phyloP scores from a whole-genome alignment of 30 jellyfish, hydroid and myxozoan species.

The Cassiopea xamachana region DNA sequence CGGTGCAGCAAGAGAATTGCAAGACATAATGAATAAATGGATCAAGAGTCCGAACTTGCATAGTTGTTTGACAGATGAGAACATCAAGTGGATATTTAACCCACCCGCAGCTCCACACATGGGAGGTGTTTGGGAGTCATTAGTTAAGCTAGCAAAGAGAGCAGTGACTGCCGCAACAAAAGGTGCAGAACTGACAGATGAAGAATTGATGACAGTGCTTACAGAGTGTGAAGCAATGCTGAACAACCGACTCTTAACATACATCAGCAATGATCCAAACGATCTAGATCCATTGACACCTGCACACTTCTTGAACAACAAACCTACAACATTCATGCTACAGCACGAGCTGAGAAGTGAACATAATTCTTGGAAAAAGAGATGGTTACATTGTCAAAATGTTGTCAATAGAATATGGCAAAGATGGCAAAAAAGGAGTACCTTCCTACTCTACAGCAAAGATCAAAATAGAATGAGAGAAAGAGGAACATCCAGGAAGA shows the following conservation, averaged over 20 bases:
- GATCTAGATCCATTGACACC: constrained; percentile 49
- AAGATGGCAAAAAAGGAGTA: constrained; percentile 44
- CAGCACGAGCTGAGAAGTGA: constrained; percentile 29
- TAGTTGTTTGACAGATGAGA: not conserved
- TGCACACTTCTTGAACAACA: constrained; percentile 6
- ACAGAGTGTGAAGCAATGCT: constrained; percentile 40
- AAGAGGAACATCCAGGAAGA: constrained; percentile 35
- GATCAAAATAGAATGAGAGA: constrained; percentile 28
- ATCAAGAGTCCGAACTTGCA: not conserved
- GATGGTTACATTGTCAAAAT: constrained; percentile 20
- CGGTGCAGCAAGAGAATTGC: not conserved
- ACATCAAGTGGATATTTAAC: not conserved
- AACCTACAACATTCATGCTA: constrained; percentile 14
- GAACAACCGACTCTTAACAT: constrained; percentile 36
- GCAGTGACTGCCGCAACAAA: constrained; percentile 20
- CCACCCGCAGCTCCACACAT: constrained; percentile 45
- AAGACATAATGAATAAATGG: not conserved
- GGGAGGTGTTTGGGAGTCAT: constrained; percentile 57
- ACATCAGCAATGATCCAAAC: constrained; percentile 31
- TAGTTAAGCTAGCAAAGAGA: constrained; percentile 31
- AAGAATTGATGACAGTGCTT: constrained; percentile 40
- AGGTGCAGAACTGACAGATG: constrained; percentile 33
- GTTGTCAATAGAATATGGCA: constrained; percentile 29
- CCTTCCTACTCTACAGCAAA: constrained; percentile 25
- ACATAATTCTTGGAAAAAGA: not conserved